Evolutionary conservation across 1,140 invertebrate genomes (phyloP).

Genomic region (Halyomorpha halys): DNA sequence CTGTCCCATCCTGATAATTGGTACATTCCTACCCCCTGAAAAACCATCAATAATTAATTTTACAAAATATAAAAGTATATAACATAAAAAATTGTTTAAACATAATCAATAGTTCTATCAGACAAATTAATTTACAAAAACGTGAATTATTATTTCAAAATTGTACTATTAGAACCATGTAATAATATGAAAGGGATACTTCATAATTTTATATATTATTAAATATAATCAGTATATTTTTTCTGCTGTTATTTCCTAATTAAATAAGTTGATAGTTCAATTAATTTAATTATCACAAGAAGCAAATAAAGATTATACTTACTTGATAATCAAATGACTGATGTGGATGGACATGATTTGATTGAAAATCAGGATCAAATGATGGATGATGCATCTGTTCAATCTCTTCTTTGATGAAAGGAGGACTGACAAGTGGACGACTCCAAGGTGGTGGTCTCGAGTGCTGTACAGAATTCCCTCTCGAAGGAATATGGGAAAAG

Average conservation of each 20-base stretch:
- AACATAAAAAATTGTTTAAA: too few species aligned
- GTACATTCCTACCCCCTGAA: conserved; percentile 29
- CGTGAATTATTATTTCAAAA: too few species aligned
- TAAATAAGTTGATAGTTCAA: too few species aligned
- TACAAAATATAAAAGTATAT: too few species aligned
- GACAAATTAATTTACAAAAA: too few species aligned
- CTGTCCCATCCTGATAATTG: conserved; percentile 35
- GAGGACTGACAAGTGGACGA: background rate
- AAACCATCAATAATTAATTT: background rate
- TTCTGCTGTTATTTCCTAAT: too few species aligned
- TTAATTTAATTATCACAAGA: too few species aligned
- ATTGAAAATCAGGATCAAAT: background rate
- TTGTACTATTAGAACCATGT: too few species aligned
- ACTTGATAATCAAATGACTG: conserved; percentile 12
- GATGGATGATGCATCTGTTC: background rate
- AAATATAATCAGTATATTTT: too few species aligned
- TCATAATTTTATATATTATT: too few species aligned
- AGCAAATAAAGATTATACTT: background rate
- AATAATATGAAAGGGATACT: too few species aligned
- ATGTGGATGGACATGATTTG: background rate
- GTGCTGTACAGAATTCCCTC: background rate
- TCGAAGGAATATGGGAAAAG: background rate
- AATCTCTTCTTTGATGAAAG: conserved; percentile 1
- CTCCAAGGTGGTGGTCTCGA: background rate
- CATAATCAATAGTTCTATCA: too few species aligned